Evolutionary conservation across 2,888 invertebrate species (phyloP).

Genomic region (Epirrhoe tristata): DNA sequence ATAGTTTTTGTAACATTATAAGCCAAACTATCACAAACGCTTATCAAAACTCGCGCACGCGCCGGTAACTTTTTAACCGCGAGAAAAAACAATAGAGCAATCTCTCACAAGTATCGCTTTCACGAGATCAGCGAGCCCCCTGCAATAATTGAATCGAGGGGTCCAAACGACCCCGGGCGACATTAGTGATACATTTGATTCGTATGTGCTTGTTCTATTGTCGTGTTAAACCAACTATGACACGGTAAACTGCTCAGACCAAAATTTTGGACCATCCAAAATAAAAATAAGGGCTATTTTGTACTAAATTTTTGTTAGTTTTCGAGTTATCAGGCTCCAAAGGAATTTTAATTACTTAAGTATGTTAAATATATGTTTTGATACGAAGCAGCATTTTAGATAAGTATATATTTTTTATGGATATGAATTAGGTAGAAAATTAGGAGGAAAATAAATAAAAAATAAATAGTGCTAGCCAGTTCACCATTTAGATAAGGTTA

Average conservation of each 20-base stretch:
- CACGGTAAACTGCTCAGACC: not conserved
- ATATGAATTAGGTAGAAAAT: no score
- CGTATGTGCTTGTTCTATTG: slow-evolving; percentile 65
- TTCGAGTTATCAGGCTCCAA: not conserved
- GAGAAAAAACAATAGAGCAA: slow-evolving; percentile 86
- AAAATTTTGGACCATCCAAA: not conserved
- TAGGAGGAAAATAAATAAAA: no score
- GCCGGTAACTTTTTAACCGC: slow-evolving; percentile 77
- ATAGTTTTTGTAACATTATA: slow-evolving; percentile 19
- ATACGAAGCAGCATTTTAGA: no score
- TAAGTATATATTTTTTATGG: no score
- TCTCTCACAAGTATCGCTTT: slow-evolving; percentile 86
- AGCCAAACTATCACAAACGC: slow-evolving; percentile 32
- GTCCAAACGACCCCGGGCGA: slow-evolving; percentile 61
- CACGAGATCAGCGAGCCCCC: slow-evolving; percentile 76
- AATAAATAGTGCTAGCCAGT: no score
- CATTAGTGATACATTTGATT: slow-evolving; percentile 80
- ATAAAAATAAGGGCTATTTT: not conserved
- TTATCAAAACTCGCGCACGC: slow-evolving; percentile 67
- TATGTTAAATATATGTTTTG: not conserved
- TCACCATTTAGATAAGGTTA: no score
- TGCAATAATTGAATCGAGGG: slow-evolving; percentile 83
- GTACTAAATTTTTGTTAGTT: not conserved
- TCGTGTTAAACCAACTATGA: slow-evolving; percentile 43
- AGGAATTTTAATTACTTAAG: not conserved